A percentile compares a stretch with the other conserved stretches of the same genome.
phyloP scores from a whole-genome alignment of 1,140 invertebrate species.

The Leguminivora glycinivorella region DNA sequence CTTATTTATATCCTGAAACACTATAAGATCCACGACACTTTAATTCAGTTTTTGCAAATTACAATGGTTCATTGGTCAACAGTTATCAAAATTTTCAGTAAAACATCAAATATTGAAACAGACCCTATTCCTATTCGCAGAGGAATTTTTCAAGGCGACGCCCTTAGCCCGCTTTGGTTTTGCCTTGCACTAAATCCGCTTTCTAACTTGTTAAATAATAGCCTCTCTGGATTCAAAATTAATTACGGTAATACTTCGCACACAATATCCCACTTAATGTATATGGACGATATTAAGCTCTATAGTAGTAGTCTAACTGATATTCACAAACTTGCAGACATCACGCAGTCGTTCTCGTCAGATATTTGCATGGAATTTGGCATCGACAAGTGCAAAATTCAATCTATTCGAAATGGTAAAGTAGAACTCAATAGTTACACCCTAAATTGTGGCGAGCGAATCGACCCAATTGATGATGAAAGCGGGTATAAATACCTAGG shows the following conservation, averaged over 20 bases:
- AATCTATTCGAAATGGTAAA: constrained; percentile 19
- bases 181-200: constrained; percentile 3
- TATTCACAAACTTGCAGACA: constrained; percentile 27
- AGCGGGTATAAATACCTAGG: constrained; percentile 20
- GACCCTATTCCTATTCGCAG: not conserved
- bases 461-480: not conserved
- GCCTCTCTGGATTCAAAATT: not conserved
- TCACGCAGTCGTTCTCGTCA: constrained; percentile 31
- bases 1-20: not conserved
- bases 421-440: not conserved
- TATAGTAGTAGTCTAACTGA: not conserved
- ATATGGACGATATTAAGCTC: constrained; percentile 30
- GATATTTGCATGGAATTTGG: constrained; percentile 37
- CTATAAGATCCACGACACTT: not conserved
- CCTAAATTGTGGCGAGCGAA: too few species aligned
- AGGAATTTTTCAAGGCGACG: constrained; percentile 21
- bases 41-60: not conserved
- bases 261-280: constrained; percentile 17
- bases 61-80: constrained; percentile 17
- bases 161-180: too few species aligned
- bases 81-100: not conserved
- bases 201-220: constrained; percentile 1
- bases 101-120: not conserved
- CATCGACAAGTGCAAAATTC: constrained; percentile 36
- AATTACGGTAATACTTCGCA: not conserved